Base-by-base conservation (phyloP, 2,113 vertebrate genomes). In the Hypomesus transpacificus region DNA sequence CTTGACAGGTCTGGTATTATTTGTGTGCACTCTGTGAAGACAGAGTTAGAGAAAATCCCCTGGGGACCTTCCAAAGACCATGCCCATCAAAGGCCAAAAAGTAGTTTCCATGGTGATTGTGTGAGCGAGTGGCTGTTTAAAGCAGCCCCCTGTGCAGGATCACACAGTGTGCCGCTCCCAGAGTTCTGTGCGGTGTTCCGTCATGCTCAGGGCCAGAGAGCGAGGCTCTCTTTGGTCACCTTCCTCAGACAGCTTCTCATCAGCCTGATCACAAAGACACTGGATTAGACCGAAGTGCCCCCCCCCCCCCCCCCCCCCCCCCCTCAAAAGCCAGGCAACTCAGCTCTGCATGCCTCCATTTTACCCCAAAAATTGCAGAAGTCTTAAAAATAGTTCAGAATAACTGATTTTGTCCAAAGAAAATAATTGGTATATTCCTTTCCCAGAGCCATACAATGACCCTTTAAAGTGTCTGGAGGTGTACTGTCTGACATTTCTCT, bases 51-150 rank as follows among this genome's bases (percentile, higher is more conserved):
- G 18, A 16, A 69, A 50, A 54, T 7, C 52, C 69, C 60, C 51
- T 46, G 54, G 34, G 54, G 65, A 39, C 67, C 46, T 57, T 54
- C 61, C 26, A 62, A 53, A 79, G 56, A 66, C 66, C 50, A 66
- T 62, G 69, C 61, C 70, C 63, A 71, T 69, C 21, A 26, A 73
- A 52, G 31, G 66, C 57, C 53, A 75, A 52, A 21, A 53, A 58
- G 22, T 51, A 20, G 69, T 78, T 82, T 54, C 71, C 63, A 76
- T 75, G 69, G 64, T 58, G 69, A 85, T 66, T 70, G 57, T 66
- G 61, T 56, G 59, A 64, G 51, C 60, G 70, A 68, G 70, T 59
- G 18, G 5, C 63, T 65, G 63, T 51, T 65, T 65, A 34, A 39
- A 34, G 31, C 62, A 64, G 62, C 16, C 62, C 62, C 34, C 17